Base-by-base conservation (phyloP, 2,888 invertebrate genomes). In the Epinotia demarniana region DNA sequence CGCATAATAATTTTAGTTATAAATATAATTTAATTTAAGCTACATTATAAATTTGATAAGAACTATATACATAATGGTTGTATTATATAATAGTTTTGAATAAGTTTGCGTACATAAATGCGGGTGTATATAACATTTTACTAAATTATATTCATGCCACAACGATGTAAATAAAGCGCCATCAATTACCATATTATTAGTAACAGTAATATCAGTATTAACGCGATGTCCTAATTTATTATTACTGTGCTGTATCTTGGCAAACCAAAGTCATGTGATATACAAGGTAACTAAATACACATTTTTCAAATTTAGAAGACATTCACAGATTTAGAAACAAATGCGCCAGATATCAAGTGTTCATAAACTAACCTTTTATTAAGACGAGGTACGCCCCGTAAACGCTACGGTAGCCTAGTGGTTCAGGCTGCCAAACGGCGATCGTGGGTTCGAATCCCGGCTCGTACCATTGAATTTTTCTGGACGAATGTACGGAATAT, bases 201-300 rank as follows among this genome's bases (percentile, higher is more conserved):
- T 89, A 89, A 89, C 84, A 90, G 83, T 92, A 91, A 93, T 77
- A 77, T 92, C 93, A 93, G 93, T 93, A 93, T 93, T 93, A 93
- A 92, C 89, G 88, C 86, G 88, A 90, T 90, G 89, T 89, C 83
- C 83, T 92, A 89, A 91, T 90, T 92, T 92, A 81, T 83, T 81
- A 80, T 81, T 81, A 81, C 80, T 80, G 78, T 77, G 67, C 72
- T 70, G 76, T 80, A 77, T 75, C 76, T 84, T 84, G 79, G 83
- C 84, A 79, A 83, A 84, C 81, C 84, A 81, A 33, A 67, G 33
- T 55, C 13, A 33, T n/a, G 49, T 49, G 8, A 8, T 33, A 33
- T 33, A 33, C 33, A 33, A 8, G 49, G 5, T 16, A 49, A 49
- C 16, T 49, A 5, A 49, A n/a, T 49, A 49, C 33, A 33, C 33